Percentiles rank a stretch among this genome's conserved stretches.
Conservation (phyloP, 2,888 invertebrate species). For the Cosmia pyralina region DNA sequence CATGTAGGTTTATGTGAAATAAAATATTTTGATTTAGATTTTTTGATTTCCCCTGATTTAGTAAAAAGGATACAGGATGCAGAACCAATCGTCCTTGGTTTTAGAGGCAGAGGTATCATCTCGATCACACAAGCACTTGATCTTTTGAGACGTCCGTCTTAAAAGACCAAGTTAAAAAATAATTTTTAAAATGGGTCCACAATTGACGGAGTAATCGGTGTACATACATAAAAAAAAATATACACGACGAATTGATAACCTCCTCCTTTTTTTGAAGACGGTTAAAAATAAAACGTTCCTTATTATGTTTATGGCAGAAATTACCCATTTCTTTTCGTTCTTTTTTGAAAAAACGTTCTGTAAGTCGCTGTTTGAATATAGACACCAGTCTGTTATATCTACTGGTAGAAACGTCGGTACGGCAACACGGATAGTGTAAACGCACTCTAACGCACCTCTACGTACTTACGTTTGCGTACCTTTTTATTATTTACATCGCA, state of each 20-base stretch:
- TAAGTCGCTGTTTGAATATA: not conserved
- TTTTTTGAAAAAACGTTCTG: not conserved
- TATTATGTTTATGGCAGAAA: too few relatives aligned
- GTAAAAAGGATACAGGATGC: too few relatives aligned
- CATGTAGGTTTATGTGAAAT: too few relatives aligned
- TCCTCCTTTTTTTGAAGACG: too few relatives aligned
- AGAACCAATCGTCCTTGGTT: not conserved
- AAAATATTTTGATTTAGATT: too few relatives aligned
- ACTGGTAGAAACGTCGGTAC: not conserved
- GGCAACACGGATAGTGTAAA: constrained; percentile 22
- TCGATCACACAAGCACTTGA: not conserved
- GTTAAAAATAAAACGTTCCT: not conserved
- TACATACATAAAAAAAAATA: too few relatives aligned
- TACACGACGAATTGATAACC: too few relatives aligned
- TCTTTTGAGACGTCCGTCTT: too few relatives aligned
- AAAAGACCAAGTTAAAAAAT: too few relatives aligned
- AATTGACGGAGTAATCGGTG: too few relatives aligned
- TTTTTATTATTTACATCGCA: constrained; percentile 90
- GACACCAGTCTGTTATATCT: too few relatives aligned
- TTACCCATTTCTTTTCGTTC: not conserved
- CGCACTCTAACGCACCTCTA: constrained; percentile 67
- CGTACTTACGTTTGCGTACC: constrained; percentile 72
- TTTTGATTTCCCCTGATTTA: not conserved
- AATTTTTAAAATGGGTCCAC: too few relatives aligned
- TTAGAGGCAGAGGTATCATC: not conserved